These are phyloP conservation scores for Umimayanthus kanabou DNA, from an alignment of 92 coral and sea anemone genomes.

Conservation along the genomic window DNA sequence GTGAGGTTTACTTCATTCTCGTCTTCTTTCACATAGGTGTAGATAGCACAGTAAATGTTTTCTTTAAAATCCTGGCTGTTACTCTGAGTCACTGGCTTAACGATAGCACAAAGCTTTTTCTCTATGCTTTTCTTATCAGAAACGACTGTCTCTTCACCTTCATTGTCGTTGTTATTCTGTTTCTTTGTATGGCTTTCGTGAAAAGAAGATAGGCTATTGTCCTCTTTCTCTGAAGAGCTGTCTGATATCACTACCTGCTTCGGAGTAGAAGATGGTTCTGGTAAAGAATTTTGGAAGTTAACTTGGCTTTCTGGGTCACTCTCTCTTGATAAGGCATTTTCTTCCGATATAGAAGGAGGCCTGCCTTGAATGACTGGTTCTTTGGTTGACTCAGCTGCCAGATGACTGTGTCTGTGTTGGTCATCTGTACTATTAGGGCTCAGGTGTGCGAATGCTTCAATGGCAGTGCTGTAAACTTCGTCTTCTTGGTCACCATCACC, in stretches of 20 bases:
- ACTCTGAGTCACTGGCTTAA: background rate
- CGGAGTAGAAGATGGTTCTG: background rate
- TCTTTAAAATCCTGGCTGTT: background rate
- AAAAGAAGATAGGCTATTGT: background rate
- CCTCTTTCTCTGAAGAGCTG: background rate
- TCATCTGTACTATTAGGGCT: background rate
- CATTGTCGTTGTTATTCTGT: background rate
- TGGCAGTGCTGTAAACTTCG: background rate
- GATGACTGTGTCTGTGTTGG: background rate
- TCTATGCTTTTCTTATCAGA: background rate
- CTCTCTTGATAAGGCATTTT: background rate
- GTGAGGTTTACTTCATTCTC: slow-evolving; percentile 67
- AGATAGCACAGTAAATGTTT: slow-evolving; percentile 55
- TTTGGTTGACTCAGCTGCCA: background rate
- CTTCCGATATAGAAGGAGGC: background rate
- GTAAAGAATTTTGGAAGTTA: background rate
- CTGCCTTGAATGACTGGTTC: background rate
- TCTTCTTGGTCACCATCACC: background rate
- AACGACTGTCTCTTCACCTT: background rate
- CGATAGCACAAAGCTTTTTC: background rate
- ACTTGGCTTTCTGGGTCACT: background rate
- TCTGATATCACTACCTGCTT: background rate
- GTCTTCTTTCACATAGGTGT: slow-evolving; percentile 67
- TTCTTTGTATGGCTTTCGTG: background rate
- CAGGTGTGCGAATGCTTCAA: slow-evolving; percentile 6